Evolutionary conservation across 2,113 vertebrate species (phyloP).

Genomic region (Dicaeum eximium): DNA sequence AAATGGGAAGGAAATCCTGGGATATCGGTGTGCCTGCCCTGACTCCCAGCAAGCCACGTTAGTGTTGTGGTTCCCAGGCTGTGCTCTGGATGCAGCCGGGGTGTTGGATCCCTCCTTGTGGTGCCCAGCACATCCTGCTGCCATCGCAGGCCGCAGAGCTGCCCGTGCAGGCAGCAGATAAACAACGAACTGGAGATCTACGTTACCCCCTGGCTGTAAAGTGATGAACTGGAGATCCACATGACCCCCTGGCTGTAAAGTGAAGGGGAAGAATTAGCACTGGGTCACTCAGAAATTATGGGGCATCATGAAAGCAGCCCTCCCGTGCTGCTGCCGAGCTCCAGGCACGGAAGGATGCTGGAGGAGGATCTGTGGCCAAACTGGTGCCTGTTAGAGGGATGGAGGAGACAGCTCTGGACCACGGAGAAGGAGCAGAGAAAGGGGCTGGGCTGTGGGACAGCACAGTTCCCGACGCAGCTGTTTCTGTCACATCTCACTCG

Average conservation of each 20-base stretch:
- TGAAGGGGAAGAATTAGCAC: neutral
- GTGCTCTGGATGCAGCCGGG: accelerated
- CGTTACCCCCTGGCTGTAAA: no score
- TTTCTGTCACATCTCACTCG: neutral
- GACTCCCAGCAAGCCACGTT: accelerated
- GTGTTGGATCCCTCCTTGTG: neutral
- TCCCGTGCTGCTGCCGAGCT: neutral
- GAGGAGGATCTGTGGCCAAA: neutral
- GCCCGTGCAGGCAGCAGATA: neutral
- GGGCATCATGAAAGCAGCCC: neutral
- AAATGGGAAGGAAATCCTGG: neutral
- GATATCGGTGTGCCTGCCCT: neutral
- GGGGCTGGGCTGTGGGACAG: neutral
- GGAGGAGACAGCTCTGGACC: neutral
- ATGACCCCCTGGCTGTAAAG: neutral
- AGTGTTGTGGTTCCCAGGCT: neutral
- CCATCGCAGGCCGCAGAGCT: neutral
- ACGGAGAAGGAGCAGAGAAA: neutral
- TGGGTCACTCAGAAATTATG: neutral
- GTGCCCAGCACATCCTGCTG: neutral
- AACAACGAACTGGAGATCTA: accelerated
- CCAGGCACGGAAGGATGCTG: neutral
- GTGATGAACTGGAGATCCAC: neutral
- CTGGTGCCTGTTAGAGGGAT: neutral
- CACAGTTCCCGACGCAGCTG: neutral